These are phyloP conservation scores for Vicugna pacos DNA, from an alignment of 2,113 vertebrate species.

Conservation along the genomic window DNA sequence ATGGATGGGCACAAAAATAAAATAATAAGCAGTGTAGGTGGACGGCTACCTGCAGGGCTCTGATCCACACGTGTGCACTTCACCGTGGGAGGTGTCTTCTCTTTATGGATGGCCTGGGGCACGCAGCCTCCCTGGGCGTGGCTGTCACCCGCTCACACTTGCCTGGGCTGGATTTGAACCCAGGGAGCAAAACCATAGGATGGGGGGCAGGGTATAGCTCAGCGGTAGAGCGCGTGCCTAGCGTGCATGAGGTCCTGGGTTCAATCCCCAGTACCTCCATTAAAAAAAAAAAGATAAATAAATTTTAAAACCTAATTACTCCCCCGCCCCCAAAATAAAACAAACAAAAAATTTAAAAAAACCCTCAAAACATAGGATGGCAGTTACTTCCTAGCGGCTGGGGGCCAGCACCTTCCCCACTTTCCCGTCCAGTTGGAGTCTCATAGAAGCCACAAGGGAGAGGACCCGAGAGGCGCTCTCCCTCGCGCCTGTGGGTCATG, in stretches of 20 bases:
- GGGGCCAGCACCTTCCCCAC: neutral
- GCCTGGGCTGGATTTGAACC: neutral
- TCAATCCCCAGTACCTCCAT: no score
- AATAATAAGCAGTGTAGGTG: fast-evolving
- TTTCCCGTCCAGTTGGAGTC: neutral
- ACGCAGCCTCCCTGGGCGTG: neutral
- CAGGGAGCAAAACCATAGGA: neutral
- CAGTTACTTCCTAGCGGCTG: neutral
- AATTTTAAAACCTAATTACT: no score
- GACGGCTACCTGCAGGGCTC: fast-evolving
- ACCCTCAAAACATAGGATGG: neutral
- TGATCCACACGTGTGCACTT: fast-evolving
- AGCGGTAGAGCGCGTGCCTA: no score
- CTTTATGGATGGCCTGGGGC: neutral
- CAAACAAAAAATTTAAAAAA: no score
- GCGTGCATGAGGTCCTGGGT: no score
- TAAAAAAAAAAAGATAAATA: no score
- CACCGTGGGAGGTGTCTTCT: neutral
- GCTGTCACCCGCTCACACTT: neutral
- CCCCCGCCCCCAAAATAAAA: no score
- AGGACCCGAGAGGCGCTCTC: neutral
- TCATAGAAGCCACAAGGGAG: neutral
- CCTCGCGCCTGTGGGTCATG: neutral
- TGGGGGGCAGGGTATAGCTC: no score
- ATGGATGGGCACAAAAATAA: neutral